Evolutionary conservation across 2,113 vertebrate genomes (phyloP).

Genomic region (Procavia capensis): DNA sequence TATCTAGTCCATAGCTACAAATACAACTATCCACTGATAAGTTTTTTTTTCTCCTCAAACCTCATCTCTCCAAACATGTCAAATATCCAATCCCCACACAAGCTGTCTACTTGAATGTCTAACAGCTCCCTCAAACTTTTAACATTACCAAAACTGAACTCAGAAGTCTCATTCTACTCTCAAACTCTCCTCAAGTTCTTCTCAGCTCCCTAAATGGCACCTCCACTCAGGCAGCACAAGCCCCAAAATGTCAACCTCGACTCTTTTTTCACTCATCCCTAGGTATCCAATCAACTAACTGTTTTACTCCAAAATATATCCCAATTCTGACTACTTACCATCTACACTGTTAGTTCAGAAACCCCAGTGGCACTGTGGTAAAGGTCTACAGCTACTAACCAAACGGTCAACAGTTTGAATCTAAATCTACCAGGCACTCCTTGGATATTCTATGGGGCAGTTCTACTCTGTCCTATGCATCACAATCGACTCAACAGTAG

Average conservation of each 20-base stretch:
- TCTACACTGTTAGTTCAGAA: background rate
- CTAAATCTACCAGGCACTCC: too few relatives aligned
- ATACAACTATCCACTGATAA: background rate
- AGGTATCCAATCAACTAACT: background rate
- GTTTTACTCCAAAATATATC: background rate
- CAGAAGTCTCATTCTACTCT: background rate
- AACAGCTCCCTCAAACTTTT: background rate
- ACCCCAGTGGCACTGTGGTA: too few relatives aligned
- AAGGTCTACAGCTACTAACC: too few relatives aligned
- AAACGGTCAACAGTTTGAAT: too few relatives aligned
- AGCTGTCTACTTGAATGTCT: background rate
- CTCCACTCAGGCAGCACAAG: background rate
- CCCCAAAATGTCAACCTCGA: background rate
- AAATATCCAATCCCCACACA: background rate
- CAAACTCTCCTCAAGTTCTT: background rate
- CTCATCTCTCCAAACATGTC: background rate
- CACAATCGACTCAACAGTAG: too few relatives aligned
- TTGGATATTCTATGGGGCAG: too few relatives aligned
- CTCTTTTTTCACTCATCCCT: background rate
- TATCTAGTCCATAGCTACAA: background rate
- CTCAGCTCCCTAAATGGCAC: background rate
- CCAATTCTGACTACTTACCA: background rate
- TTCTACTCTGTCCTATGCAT: too few relatives aligned
- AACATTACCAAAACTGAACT: background rate
- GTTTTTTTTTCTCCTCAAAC: background rate